Percentiles rank a stretch among this genome's conserved stretches.
phyloP scores from a whole-genome alignment of 1,140 invertebrate species.

The Orussus abietinus region DNA sequence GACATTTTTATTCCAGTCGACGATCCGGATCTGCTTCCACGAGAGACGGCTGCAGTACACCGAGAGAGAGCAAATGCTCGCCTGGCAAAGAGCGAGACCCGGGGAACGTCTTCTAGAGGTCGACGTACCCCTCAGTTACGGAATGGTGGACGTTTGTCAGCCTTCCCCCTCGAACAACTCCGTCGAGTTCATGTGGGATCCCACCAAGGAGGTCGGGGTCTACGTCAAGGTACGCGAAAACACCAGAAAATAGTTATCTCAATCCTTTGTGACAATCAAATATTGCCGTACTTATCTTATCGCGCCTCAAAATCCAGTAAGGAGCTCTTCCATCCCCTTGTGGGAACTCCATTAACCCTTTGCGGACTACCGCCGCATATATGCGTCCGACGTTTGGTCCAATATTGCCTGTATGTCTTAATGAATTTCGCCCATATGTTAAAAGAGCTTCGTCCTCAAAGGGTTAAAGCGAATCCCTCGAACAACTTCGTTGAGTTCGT shows the following conservation, averaged over 20 bases:
- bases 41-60: constrained; percentile 93
- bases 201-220: constrained; percentile 91
- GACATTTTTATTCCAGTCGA: constrained; percentile 63
- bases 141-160: constrained; percentile 77
- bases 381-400: too few species aligned
- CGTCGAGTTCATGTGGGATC: constrained; percentile 91
- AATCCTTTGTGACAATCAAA: too few species aligned
- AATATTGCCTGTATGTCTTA: too few species aligned
- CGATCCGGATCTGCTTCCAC: constrained; percentile 91
- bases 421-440: too few species aligned
- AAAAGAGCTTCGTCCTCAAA: too few species aligned
- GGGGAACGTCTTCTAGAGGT: constrained; percentile 90
- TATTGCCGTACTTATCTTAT: too few species aligned
- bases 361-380: too few species aligned
- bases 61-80: constrained; percentile 87
- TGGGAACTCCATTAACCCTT: too few species aligned
- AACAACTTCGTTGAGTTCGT: constrained; percentile 82
- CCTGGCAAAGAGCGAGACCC: constrained; percentile 83
- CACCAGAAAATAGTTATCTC: too few species aligned
- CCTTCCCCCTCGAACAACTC: constrained; percentile 69
- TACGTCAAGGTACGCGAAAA: constrained; percentile 81
- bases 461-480: too few species aligned
- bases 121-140: constrained; percentile 91
- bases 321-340: too few species aligned
- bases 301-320: too few species aligned